phyloP scores from a whole-genome alignment of 2,888 invertebrate genomes.

The Sylvicola fuscatus region DNA sequence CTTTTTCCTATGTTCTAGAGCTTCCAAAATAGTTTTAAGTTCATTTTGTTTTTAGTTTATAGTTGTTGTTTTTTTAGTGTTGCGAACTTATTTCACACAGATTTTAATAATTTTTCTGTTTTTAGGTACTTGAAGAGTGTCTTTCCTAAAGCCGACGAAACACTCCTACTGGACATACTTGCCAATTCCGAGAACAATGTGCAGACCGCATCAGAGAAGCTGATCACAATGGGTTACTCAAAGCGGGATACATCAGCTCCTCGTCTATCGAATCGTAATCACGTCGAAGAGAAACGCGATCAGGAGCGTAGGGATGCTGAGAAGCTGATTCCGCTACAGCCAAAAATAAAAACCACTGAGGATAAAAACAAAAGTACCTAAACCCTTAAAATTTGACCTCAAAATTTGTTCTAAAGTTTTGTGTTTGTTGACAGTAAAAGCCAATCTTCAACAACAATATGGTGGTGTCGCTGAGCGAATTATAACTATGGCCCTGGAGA shows the following conservation, averaged over 20 bases:
- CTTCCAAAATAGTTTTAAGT: constrained; percentile 5
- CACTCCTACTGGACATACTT: constrained; percentile 60
- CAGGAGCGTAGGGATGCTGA: constrained; percentile 8
- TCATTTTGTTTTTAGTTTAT: constrained; percentile 1
- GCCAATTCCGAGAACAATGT: constrained; percentile 81
- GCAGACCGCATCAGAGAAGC: constrained; percentile 64
- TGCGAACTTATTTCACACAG: neutral
- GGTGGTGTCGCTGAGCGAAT: constrained; percentile 59
- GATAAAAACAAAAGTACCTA: constrained; percentile 46
- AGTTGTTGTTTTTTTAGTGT: constrained; percentile 1
- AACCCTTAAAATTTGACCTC: neutral
- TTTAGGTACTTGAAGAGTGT: constrained; percentile 75
- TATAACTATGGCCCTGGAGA: constrained; percentile 67
- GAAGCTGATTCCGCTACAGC: constrained; percentile 25
- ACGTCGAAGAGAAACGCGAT: constrained; percentile 19
- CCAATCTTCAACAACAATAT: constrained; percentile 47
- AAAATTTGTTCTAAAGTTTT: constrained; percentile 2
- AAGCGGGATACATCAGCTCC: constrained; percentile 48
- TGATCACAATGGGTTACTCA: constrained; percentile 62
- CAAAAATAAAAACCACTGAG: constrained; percentile 41
- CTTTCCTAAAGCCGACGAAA: constrained; percentile 80
- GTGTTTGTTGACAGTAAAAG: too few species aligned
- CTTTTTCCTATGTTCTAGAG: too few species aligned
- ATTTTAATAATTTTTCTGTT: constrained; percentile 6
- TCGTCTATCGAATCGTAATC: constrained; percentile 28